phyloP scores from a whole-genome alignment of 2,797 vertebrate genomes.

The Gymnocypris eckloni region DNA sequence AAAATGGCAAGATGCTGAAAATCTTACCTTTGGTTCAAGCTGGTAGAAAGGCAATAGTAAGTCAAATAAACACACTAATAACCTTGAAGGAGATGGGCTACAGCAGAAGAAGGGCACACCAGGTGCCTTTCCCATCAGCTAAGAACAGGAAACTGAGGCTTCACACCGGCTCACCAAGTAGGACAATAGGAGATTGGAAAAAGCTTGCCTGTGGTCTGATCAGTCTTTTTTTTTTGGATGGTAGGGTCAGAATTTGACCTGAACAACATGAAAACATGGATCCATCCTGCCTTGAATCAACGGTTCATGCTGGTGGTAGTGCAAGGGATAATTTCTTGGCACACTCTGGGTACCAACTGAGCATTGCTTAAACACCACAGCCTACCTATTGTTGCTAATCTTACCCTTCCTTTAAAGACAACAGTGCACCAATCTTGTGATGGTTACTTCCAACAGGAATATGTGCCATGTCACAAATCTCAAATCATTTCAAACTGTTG shows the following conservation, averaged over 20 bases:
- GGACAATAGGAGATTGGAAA: background rate
- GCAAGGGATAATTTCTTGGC: background rate
- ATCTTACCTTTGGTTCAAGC: slow-evolving; percentile 27
- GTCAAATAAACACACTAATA: slow-evolving; percentile 3
- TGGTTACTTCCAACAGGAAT: background rate
- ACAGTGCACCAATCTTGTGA: background rate
- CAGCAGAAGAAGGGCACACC: background rate
- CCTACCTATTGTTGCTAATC: background rate
- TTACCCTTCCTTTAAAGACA: too few species aligned
- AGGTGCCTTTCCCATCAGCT: background rate
- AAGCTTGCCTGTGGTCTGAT: background rate
- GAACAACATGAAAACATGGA: background rate
- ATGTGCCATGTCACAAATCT: too few species aligned
- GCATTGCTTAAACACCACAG: background rate
- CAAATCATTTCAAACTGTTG: too few species aligned
- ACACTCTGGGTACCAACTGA: background rate
- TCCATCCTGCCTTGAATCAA: background rate
- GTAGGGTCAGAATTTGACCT: too few species aligned
- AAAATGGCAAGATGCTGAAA: background rate
- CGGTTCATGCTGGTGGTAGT: background rate
- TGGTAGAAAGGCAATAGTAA: slow-evolving; percentile 49
- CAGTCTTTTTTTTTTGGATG: too few species aligned
- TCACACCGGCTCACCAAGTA: too few species aligned
- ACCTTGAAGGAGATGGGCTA: background rate
- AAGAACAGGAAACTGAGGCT: background rate